Conservation (phyloP, 2,888 invertebrate genomes). For the Chymomyza caudatula region DNA sequence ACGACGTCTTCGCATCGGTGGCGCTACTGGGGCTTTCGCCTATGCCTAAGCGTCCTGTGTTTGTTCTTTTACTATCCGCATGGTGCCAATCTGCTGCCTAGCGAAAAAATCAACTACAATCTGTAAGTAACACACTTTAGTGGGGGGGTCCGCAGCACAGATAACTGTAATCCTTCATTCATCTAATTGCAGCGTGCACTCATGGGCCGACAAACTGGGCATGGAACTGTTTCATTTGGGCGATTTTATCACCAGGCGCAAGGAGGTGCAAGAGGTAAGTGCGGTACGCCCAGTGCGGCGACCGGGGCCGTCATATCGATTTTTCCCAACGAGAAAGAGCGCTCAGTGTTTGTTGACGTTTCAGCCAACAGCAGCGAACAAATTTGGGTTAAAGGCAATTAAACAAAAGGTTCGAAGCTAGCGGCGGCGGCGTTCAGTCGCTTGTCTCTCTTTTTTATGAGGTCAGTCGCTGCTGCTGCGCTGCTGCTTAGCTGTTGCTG, state of each 20-base stretch:
- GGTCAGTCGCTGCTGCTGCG: slow-evolving; percentile 48
- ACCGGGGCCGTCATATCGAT: slow-evolving; percentile 62
- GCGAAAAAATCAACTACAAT: slow-evolving; percentile 77
- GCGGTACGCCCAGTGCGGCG: not conserved
- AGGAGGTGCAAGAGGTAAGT: slow-evolving; percentile 86
- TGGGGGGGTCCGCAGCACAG: not conserved
- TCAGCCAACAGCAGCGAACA: slow-evolving; percentile 35
- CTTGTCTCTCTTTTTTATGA: slow-evolving; percentile 28
- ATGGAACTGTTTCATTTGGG: slow-evolving; percentile 89
- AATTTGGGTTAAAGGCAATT: slow-evolving; percentile 65
- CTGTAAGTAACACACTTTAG: slow-evolving; percentile 63
- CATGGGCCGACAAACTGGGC: slow-evolving; percentile 90
- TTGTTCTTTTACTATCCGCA: slow-evolving; percentile 73
- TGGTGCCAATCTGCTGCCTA: slow-evolving; percentile 71
- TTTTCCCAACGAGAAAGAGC: slow-evolving; percentile 56
- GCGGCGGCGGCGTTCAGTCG: slow-evolving; percentile 5
- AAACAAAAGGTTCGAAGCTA: slow-evolving; percentile 39
- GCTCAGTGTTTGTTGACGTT: slow-evolving; percentile 9
- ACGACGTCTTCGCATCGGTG: slow-evolving; percentile 11
- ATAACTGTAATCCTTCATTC: not conserved
- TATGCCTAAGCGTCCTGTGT: slow-evolving; percentile 58
- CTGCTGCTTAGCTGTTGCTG: slow-evolving; percentile 15
- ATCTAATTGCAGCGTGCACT: slow-evolving; percentile 82
- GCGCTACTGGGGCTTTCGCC: slow-evolving; percentile 54
- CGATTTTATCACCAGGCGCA: slow-evolving; percentile 87